Percentiles rank a stretch among this genome's conserved stretches.
phyloP scores from a whole-genome alignment of 2,888 invertebrate species.

The Aplocera efformata region DNA sequence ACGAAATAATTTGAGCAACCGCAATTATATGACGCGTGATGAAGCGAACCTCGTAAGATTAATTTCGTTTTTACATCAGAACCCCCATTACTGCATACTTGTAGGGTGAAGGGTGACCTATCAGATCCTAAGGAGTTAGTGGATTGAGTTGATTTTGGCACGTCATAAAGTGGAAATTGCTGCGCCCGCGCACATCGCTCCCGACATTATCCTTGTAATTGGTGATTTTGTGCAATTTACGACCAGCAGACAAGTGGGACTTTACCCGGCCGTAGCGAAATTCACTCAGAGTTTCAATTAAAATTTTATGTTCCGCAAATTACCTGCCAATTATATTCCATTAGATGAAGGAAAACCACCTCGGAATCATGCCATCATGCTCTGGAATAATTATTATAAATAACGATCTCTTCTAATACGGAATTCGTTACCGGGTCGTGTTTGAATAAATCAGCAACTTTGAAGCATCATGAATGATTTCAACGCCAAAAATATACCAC shows the following conservation, averaged over 20 bases:
- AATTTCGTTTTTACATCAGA: conserved; percentile 42
- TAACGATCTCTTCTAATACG: conserved; percentile 29
- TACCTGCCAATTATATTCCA: conserved; percentile 70
- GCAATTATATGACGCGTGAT: conserved; percentile 45
- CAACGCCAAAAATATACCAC: no score
- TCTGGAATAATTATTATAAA: conserved; percentile 30
- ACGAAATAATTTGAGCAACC: conserved; percentile 36
- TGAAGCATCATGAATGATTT: no score
- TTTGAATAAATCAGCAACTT: neutral
- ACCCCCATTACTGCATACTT: conserved; percentile 41
- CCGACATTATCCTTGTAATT: conserved; percentile 72
- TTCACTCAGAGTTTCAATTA: conserved; percentile 68
- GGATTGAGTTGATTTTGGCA: conserved; percentile 57
- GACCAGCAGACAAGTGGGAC: conserved; percentile 72
- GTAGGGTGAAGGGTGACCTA: conserved; percentile 35
- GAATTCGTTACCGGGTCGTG: conserved; percentile 1
- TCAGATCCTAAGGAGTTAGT: conserved; percentile 41
- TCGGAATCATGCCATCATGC: conserved; percentile 34
- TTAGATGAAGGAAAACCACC: conserved; percentile 52
- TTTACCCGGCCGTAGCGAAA: conserved; percentile 51
- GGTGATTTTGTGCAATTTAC: conserved; percentile 77
- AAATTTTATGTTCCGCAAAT: conserved; percentile 71
- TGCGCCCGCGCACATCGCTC: conserved; percentile 45
- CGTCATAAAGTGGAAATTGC: conserved; percentile 41
- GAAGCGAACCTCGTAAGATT: conserved; percentile 36